Conservation (phyloP, 2,888 invertebrate genomes). For the Chalcis sispes region DNA sequence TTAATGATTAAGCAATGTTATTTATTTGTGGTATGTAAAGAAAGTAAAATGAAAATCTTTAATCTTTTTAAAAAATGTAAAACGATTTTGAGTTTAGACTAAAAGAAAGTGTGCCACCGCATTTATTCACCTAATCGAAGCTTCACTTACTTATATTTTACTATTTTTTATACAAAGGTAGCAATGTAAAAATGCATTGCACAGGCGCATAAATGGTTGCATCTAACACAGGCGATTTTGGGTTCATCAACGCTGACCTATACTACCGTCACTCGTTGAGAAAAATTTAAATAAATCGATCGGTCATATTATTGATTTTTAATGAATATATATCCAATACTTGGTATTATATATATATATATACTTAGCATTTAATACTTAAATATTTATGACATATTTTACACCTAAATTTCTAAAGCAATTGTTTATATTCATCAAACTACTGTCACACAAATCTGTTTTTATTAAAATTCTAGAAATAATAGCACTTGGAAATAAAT, state of each 20-base stretch:
- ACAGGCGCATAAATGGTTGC: constrained; percentile 43
- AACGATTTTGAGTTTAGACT: no score
- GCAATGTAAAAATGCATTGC: no score
- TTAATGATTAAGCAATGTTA: no score
- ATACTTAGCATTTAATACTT: no score
- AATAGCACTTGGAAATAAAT: not conserved
- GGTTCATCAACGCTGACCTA: constrained; percentile 27
- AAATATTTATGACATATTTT: no score
- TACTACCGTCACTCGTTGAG: constrained; percentile 11
- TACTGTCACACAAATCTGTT: no score
- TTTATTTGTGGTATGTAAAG: not conserved
- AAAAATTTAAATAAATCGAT: not conserved
- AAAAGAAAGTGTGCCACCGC: constrained; percentile 12
- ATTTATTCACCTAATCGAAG: constrained; percentile 6
- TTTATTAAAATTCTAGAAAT: no score
- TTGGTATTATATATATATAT: no score
- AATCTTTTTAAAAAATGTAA: no score
- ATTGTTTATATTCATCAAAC: no score
- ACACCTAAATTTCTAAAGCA: no score
- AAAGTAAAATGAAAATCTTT: not conserved
- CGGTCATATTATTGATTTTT: not conserved
- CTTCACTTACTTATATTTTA: not conserved
- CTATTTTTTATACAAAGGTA: not conserved
- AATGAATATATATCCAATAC: no score
- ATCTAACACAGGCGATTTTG: constrained; percentile 25